These are phyloP conservation scores for Urocyon cinereoargenteus DNA, from an alignment of 2,797 vertebrate species.

Conservation along the genomic window DNA sequence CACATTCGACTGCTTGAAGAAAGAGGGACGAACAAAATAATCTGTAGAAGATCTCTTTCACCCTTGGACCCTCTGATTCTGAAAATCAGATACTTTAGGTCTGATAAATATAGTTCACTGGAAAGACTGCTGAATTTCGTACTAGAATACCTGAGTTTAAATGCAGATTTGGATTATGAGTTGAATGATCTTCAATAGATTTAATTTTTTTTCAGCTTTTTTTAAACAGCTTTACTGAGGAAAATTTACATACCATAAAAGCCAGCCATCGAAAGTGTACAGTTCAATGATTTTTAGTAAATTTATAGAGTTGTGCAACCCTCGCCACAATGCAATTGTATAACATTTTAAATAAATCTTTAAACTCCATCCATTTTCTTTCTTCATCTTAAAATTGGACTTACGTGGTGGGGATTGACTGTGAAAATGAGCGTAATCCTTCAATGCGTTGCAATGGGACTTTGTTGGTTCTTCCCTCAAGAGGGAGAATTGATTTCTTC, in stretches of 20 bases:
- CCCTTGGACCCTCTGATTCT: neutral
- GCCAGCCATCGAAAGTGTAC: neutral
- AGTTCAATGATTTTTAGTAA: constrained; percentile 56
- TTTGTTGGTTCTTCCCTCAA: neutral
- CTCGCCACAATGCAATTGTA: neutral
- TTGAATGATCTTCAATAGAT: neutral
- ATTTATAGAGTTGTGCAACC: neutral
- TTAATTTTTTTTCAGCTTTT: neutral
- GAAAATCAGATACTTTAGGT: neutral
- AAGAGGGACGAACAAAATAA: neutral
- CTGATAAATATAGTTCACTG: neutral
- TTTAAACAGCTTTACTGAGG: neutral
- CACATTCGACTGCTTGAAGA: neutral
- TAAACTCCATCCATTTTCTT: neutral
- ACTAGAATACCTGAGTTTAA: constrained; percentile 20
- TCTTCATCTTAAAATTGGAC: constrained; percentile 31
- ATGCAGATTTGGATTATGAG: constrained; percentile 2
- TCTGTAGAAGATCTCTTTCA: neutral
- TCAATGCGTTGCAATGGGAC: neutral
- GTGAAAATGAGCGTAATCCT: neutral
- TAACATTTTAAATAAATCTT: constrained; percentile 26
- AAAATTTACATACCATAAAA: constrained; percentile 23
- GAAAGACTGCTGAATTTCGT: neutral
- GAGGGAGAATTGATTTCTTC: neutral
- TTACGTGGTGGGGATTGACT: neutral